Conservation (phyloP, 2,113 vertebrate genomes). For the Tricholaema leucomelas region DNA sequence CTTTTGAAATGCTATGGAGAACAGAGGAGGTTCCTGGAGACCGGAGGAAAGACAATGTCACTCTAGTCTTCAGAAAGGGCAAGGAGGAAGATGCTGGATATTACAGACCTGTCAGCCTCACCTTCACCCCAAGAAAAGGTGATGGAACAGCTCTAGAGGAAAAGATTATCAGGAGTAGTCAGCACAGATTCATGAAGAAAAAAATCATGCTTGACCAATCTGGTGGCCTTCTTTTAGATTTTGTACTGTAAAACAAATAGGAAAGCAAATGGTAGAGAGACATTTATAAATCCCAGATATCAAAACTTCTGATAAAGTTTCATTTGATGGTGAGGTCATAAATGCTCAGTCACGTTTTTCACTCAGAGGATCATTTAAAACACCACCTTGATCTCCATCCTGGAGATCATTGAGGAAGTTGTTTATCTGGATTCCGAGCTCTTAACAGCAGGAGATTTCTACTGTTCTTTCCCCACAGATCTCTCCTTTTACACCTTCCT, state of each 20-base stretch:
- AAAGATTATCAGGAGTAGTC: too few species aligned
- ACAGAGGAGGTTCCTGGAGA: too few species aligned
- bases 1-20: too few species aligned
- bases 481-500: slow-evolving; percentile 15
- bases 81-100: too few species aligned
- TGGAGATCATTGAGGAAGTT: not conserved
- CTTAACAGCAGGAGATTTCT: slow-evolving; percentile 22
- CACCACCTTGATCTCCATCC: not conserved
- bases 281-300: not conserved
- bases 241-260: not conserved
- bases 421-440: not conserved
- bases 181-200: too few species aligned
- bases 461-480: not conserved
- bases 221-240: not conserved
- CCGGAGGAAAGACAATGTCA: too few species aligned
- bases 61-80: too few species aligned
- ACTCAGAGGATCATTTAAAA: not conserved
- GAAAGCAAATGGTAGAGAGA: not conserved
- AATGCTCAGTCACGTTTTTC: not conserved
- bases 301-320: not conserved
- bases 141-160: too few species aligned
- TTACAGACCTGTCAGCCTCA: too few species aligned
- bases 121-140: too few species aligned
- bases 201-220: too few species aligned
- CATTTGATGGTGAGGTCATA: not conserved